These are phyloP conservation scores for Leptodactylus fallax DNA, from an alignment of 2,797 vertebrate species.

Conservation along the genomic window DNA sequence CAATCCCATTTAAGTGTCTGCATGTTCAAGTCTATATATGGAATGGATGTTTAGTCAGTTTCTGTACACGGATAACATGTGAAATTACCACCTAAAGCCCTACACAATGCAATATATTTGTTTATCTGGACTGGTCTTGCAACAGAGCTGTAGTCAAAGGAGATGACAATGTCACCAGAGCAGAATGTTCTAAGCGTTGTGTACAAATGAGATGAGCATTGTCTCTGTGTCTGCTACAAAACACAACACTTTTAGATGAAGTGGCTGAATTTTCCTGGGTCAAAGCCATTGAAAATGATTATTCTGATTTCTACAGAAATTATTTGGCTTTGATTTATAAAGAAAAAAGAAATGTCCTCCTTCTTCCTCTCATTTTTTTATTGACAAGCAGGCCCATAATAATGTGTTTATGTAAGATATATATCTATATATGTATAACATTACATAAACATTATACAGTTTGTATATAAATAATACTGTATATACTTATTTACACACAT, in stretches of 20 bases:
- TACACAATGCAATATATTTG: background rate
- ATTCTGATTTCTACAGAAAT: background rate
- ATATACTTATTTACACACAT: no score
- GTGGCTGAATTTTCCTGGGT: background rate
- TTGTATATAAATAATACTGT: no score
- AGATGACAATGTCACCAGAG: slow-evolving; percentile 5
- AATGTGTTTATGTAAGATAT: no score
- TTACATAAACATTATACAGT: no score
- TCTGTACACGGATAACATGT: no score
- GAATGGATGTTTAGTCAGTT: no score
- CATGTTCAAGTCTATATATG: no score
- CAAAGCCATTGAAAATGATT: slow-evolving; percentile 9
- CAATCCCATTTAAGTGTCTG: no score
- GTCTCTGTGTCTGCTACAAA: slow-evolving; percentile 15
- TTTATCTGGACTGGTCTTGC: background rate
- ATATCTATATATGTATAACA: no score
- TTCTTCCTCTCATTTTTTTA: background rate
- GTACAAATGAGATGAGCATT: slow-evolving; percentile 10
- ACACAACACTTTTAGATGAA: background rate
- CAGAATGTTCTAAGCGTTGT: slow-evolving; percentile 26
- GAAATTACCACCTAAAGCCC: background rate
- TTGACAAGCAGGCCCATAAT: background rate
- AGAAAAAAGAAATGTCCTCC: background rate
- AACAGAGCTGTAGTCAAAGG: background rate
- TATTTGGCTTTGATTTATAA: background rate